These are phyloP conservation scores for Lepidocyrtoides sp. DNA, from an alignment of 2,888 invertebrate species.

Conservation along the genomic window DNA sequence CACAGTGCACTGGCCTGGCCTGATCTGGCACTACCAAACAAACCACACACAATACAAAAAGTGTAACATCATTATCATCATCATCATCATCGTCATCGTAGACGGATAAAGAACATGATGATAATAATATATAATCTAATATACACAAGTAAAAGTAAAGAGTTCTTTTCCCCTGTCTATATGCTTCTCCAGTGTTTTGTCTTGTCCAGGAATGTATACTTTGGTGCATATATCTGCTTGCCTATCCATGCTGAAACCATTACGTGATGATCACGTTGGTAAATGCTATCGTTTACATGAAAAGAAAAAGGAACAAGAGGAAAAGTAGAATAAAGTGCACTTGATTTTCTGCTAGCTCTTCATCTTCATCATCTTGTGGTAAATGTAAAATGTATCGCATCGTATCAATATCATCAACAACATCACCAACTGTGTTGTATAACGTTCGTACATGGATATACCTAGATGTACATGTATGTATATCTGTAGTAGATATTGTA, in stretches of 20 bases:
- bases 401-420: slow-evolving; percentile 65
- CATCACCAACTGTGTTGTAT: not conserved
- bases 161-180: not conserved
- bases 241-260: not conserved
- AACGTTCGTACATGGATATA: no score
- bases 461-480: not conserved
- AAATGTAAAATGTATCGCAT: slow-evolving; percentile 43
- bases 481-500: no score
- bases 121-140: slow-evolving; percentile 50
- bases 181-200: slow-evolving; percentile 27
- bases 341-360: slow-evolving; percentile 52
- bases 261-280: not conserved
- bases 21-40: not conserved
- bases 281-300: slow-evolving; percentile 47
- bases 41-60: not conserved
- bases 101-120: slow-evolving; percentile 50
- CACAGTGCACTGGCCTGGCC: no score
- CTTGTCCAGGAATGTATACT: slow-evolving; percentile 20
- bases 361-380: slow-evolving; percentile 21
- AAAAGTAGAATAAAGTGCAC: slow-evolving; percentile 47
- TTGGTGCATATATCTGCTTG: not conserved
- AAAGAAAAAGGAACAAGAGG: not conserved
- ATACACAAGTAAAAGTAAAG: slow-evolving; percentile 25
- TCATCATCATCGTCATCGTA: not conserved
- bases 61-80: slow-evolving; percentile 18